Base-by-base conservation (phyloP, 30 jellyfish, hydroid and myxozoan genomes). In the Hydractinia symbiolongicarpus region DNA sequence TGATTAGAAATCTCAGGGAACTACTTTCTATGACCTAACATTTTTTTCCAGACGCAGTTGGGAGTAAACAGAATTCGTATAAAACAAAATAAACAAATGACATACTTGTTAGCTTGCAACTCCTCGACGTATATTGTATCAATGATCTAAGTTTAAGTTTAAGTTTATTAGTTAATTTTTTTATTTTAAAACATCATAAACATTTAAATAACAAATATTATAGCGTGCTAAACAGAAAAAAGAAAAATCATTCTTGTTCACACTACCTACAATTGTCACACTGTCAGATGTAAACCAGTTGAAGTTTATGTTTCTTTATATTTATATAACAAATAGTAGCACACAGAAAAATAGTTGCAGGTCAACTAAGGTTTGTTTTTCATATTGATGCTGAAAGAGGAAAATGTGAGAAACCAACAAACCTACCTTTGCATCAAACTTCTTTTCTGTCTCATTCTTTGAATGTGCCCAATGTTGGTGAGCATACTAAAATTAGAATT, bases 121-220 rank as follows among this genome's bases (percentile, higher is more conserved):
- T 89, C 95, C 78, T 89, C 79, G 54, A 66, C 56, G 80, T 89
- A 89, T 62, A 89, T 90, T 20, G 61, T 55, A 16, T 90, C 97
- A 20, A 85, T 81, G 20, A 85, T 62, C 97, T 85, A 71, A 19
- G 73, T 8, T 20, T 9, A 55, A 53, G 7, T 10, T 0, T 20
- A 11, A n/a, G n/a, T n/a, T n/a, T n/a, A n/a, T n/a, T 21, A 21
- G 2, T 1, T 13, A 14, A 11, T 0, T 68, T 20, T 68, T 20
- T 14, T 21, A 14, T 68, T 13, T 14, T 14, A 11, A 14, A 10
- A 4, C 21, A 10, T 13, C 14, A 68, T 10, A 68, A 10, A 68
- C 13, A 0, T 14, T 20, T 21, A 68, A 15, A n/a, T 68, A 11
- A 68, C 44, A 30, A 30, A 30, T 30, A 30, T 30, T 30, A 30